phyloP scores from a whole-genome alignment of 2,113 vertebrate genomes.

The Scophthalmus maximus region DNA sequence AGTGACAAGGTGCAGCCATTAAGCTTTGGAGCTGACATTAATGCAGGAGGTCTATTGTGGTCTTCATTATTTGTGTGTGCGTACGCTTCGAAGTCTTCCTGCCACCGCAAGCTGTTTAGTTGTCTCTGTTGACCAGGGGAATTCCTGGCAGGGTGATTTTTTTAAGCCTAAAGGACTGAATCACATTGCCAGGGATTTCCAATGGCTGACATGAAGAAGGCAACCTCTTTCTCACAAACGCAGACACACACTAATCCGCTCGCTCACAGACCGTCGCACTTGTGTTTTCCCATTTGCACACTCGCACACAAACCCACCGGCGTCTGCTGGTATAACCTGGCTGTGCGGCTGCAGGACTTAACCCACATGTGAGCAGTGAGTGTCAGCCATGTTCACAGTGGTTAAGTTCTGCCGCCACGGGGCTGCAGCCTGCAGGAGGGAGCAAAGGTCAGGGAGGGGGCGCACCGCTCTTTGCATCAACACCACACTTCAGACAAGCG shows the following conservation, averaged over 20 bases:
- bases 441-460: constrained; percentile 60
- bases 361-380: constrained; percentile 89
- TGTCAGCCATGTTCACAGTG: constrained; percentile 91
- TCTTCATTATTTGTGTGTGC: constrained; percentile 15
- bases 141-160: constrained; percentile 98
- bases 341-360: constrained; percentile 88
- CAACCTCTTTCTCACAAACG: constrained; percentile 26
- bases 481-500: not conserved
- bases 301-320: constrained; percentile 29
- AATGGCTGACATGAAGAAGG: constrained; percentile 86
- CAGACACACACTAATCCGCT: constrained; percentile 17
- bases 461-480: constrained; percentile 6
- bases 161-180: constrained; percentile 87
- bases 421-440: constrained; percentile 60
- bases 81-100: constrained; percentile 9
- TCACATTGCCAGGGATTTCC: constrained; percentile 99
- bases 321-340: constrained; percentile 40
- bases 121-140: constrained; percentile 87
- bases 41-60: not conserved
- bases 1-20: not conserved
- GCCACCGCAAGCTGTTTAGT: constrained; percentile 14
- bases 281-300: constrained; percentile 43
- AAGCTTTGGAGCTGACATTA: not conserved
- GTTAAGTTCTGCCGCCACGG: constrained; percentile 92
- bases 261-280: constrained; percentile 36